Conservation (phyloP, 2,113 vertebrate species). For the Podarcis cretensis region DNA sequence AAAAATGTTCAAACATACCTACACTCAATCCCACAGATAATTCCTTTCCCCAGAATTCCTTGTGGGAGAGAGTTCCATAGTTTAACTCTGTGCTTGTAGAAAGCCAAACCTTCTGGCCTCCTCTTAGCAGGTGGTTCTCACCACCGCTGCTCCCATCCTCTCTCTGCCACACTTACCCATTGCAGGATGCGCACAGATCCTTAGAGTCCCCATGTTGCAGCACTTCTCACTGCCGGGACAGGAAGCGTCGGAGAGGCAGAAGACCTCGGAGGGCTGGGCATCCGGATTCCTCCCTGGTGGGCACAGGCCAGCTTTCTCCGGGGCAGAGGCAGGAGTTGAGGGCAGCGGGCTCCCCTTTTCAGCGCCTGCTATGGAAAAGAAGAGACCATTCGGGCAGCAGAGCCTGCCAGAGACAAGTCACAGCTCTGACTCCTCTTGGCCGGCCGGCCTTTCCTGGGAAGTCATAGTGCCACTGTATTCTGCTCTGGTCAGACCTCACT, state of each 20-base stretch:
- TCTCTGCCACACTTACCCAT: neutral
- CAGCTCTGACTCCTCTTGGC: too few species aligned
- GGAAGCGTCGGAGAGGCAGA: constrained; percentile 41
- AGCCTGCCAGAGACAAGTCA: neutral
- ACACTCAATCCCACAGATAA: too few species aligned
- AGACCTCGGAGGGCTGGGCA: neutral
- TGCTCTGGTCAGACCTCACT: too few species aligned
- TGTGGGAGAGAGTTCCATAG: too few species aligned
- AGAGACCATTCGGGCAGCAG: neutral
- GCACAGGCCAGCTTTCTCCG: constrained; percentile 1
- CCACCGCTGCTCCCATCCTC: too few species aligned
- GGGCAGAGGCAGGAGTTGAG: accelerated
- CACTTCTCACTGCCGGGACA: constrained; percentile 58
- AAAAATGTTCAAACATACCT: too few species aligned
- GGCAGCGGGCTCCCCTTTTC: neutral
- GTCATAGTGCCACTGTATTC: too few species aligned
- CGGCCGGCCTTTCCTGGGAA: neutral
- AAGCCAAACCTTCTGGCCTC: too few species aligned
- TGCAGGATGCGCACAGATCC: constrained; percentile 56
- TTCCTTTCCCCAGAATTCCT: too few species aligned
- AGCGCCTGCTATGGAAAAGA: neutral
- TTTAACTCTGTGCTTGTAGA: too few species aligned
- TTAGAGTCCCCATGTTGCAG: constrained; percentile 1
- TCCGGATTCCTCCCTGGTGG: accelerated
- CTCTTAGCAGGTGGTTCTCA: too few species aligned